phyloP scores from a whole-genome alignment of 2,797 vertebrate species.

The Naso thynnoides region DNA sequence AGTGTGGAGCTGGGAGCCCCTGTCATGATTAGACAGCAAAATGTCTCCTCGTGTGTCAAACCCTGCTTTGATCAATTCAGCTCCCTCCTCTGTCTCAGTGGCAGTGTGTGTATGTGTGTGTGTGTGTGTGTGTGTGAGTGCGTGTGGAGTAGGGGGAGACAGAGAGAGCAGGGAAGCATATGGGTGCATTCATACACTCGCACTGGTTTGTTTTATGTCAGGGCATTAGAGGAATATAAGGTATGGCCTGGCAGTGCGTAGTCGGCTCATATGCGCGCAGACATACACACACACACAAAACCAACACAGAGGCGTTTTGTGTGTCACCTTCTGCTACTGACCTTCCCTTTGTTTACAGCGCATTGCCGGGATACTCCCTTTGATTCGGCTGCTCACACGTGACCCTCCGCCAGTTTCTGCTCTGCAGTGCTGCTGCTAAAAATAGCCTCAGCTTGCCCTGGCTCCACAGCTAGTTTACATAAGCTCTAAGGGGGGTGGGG shows the following conservation, averaged over 20 bases:
- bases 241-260: constrained; percentile 45
- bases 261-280: constrained; percentile 5
- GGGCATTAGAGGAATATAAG: constrained; percentile 49
- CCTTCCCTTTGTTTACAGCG: constrained; percentile 93
- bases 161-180: constrained; percentile 51
- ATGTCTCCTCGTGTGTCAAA: constrained; percentile 73
- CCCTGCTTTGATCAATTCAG: constrained; percentile 68
- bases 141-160: constrained; percentile 29
- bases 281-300: constrained; percentile 47
- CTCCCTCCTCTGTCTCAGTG: constrained; percentile 22
- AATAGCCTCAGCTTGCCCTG: constrained; percentile 93
- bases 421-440: constrained; percentile 93
- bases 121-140: constrained; percentile 17
- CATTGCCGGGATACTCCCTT: constrained; percentile 95
- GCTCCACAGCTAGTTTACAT: constrained; percentile 94
- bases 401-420: constrained; percentile 90
- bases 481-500: constrained; percentile 86
- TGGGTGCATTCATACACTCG: constrained; percentile 56
- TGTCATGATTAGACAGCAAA: constrained; percentile 77
- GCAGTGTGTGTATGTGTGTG: constrained; percentile 29
- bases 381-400: constrained; percentile 91
- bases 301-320: constrained; percentile 77
- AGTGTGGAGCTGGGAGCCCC: constrained; percentile 64
- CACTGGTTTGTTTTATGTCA: constrained; percentile 64
- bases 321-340: constrained; percentile 89